Percentiles rank a stretch among this genome's conserved stretches.
Conservation (phyloP, 2,888 invertebrate genomes). For the Zele albiditarsus region DNA sequence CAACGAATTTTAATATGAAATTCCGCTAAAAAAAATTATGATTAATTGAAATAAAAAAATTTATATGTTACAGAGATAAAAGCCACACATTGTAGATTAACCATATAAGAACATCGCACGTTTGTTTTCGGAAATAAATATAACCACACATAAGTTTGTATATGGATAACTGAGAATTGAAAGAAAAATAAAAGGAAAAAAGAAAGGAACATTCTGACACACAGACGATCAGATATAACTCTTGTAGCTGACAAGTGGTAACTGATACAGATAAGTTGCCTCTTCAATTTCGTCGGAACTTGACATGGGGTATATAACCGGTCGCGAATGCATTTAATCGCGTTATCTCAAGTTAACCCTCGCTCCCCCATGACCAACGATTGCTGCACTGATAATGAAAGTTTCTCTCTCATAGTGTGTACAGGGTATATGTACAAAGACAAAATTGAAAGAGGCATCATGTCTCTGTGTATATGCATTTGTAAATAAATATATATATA, state of each 20-base stretch:
- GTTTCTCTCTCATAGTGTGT: slow-evolving; percentile 38
- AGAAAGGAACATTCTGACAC: not conserved
- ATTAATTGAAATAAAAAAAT: not conserved
- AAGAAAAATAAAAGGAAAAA: not conserved
- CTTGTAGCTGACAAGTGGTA: slow-evolving; percentile 52
- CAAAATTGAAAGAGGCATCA: slow-evolving; percentile 53
- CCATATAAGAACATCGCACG: not conserved
- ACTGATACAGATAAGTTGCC: slow-evolving; percentile 60
- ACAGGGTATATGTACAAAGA: slow-evolving; percentile 37
- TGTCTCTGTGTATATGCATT: no score
- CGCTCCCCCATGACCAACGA: slow-evolving; percentile 52
- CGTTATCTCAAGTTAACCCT: slow-evolving; percentile 57
- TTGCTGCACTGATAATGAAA: slow-evolving; percentile 46
- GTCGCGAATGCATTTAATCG: slow-evolving; percentile 58
- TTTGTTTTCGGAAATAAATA: not conserved
- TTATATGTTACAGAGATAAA: no score
- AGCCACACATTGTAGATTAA: no score
- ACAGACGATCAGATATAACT: slow-evolving; percentile 35
- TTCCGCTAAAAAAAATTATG: no score
- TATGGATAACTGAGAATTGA: slow-evolving; percentile 40
- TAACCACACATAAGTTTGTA: not conserved
- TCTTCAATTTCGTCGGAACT: slow-evolving; percentile 56
- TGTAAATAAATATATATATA: not conserved
- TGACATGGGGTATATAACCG: slow-evolving; percentile 49
- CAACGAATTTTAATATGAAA: not conserved